These are phyloP conservation scores for Dioctria rufipes DNA, from an alignment of 2,888 invertebrate species.

Conservation along the genomic window DNA sequence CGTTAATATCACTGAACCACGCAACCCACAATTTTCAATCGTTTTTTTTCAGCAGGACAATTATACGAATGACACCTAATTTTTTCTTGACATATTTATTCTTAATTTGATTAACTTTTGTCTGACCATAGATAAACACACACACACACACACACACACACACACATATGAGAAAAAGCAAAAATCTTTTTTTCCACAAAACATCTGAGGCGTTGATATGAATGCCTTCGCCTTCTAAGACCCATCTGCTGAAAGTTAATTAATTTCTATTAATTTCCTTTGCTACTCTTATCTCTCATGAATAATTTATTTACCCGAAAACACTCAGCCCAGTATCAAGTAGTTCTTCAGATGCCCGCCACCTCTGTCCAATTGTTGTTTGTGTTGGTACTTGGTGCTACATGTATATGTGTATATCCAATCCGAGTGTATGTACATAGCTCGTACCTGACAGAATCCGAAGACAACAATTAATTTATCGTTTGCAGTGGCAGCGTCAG, in stretches of 20 bases:
- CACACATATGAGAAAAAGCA: too few relatives aligned
- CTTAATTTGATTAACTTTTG: constrained; percentile 10
- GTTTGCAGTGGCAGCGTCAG: constrained; percentile 26
- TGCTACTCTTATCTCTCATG: constrained; percentile 40
- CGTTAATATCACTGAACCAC: neutral
- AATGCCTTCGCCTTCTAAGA: neutral
- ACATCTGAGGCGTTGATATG: neutral
- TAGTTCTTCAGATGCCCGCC: neutral
- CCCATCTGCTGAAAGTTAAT: constrained; percentile 45
- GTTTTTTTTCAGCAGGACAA: constrained; percentile 9
- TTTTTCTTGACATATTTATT: neutral
- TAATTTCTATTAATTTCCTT: constrained; percentile 40
- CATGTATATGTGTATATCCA: too few relatives aligned
- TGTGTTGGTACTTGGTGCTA: too few relatives aligned
- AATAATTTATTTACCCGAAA: constrained; percentile 33
- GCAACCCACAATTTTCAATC: neutral
- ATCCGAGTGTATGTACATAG: too few relatives aligned
- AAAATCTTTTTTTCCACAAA: too few relatives aligned
- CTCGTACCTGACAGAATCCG: constrained; percentile 36
- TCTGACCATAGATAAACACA: too few relatives aligned
- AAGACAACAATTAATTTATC: constrained; percentile 47
- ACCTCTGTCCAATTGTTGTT: neutral
- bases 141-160: too few relatives aligned
- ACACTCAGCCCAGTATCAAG: neutral
- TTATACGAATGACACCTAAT: constrained; percentile 1